Base-by-base conservation (phyloP, 2,797 vertebrate species). In the Oophaga sylvatica region DNA sequence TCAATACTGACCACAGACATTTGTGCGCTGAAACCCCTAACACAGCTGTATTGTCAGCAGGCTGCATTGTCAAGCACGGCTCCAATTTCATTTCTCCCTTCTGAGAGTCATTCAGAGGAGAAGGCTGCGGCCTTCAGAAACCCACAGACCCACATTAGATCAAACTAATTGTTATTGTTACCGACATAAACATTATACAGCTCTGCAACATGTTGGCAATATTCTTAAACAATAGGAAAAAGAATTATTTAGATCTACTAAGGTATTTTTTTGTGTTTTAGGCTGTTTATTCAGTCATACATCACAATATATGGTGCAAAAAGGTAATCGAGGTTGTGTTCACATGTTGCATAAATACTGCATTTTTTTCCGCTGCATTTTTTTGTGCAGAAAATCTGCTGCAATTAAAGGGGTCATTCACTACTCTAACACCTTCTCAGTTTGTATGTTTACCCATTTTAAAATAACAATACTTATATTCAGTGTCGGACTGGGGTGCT, bases 41-140 rank as follows among this genome's bases (percentile, higher is more conserved):
- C 87, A 75, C 83, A 81, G 87, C 83, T 88, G 83, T 68, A 88
- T 88, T 88, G 59, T 81, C 78, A 75, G 56, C 41, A n/a, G 26
- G 19, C 35, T 22, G 17, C 48, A 20, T 48, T 70, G 62, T n/a
- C 79, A 83, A 84, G 62, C 22, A 22, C 29, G n/a, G 22, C 82
- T 75, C 70, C 48, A 48, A 67, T 67, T 45, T 45, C 45, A 67
- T 22, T 57, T 53, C 80, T 68, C 17, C 62, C 59, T 60, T 62
- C 16, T 78, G 53, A n/a, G 60, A 81, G 6, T 11, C 16, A 11
- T 77, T 57, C 41, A 35, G 5, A 15, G 19, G 53, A 26, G 75
- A 31, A 45, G 45, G 70, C 45, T 76, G 73, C 65, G 13, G 9
- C 11, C 2, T 15, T 53, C 20, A 53, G 31, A 71, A 35, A 19